Evolutionary conservation across 2,888 invertebrate species (phyloP).

Genomic region (Epirrita christyi): DNA sequence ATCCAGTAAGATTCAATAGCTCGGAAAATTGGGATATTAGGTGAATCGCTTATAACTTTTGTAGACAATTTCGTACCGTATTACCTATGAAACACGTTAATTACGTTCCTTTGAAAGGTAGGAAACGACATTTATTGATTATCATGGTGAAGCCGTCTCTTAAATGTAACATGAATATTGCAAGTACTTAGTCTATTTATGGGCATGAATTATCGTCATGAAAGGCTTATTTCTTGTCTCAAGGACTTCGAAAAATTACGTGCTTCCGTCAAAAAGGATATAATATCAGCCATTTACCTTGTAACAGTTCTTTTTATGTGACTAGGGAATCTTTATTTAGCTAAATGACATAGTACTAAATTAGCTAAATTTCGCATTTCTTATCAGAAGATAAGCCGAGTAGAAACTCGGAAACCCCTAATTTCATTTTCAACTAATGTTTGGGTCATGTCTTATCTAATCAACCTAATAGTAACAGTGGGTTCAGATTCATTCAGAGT

Average conservation of each 20-base stretch:
- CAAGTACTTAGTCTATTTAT: neutral
- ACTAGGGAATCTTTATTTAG: neutral
- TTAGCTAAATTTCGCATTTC: slow-evolving; percentile 1
- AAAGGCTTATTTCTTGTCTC: neutral
- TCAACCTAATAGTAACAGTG: slow-evolving; percentile 46
- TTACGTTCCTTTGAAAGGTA: slow-evolving; percentile 24
- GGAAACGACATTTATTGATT: slow-evolving; percentile 5
- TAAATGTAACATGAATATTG: neutral
- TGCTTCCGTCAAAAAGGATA: neutral
- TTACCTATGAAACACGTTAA: slow-evolving; percentile 27
- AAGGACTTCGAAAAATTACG: neutral
- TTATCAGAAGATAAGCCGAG: no score
- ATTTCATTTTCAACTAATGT: slow-evolving; percentile 14
- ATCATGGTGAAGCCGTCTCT: neutral
- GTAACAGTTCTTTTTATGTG: neutral
- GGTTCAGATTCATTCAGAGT: slow-evolving; percentile 40
- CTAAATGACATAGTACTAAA: no score
- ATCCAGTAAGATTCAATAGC: slow-evolving; percentile 49
- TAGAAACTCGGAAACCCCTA: neutral
- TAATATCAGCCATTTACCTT: neutral
- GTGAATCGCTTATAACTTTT: slow-evolving; percentile 50
- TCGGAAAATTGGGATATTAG: slow-evolving; percentile 53
- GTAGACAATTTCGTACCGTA: slow-evolving; percentile 43
- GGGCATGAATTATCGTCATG: neutral
- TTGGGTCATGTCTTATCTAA: slow-evolving; percentile 40